phyloP scores from a whole-genome alignment of 2,888 invertebrate genomes.

The Pimpla rufipes region DNA sequence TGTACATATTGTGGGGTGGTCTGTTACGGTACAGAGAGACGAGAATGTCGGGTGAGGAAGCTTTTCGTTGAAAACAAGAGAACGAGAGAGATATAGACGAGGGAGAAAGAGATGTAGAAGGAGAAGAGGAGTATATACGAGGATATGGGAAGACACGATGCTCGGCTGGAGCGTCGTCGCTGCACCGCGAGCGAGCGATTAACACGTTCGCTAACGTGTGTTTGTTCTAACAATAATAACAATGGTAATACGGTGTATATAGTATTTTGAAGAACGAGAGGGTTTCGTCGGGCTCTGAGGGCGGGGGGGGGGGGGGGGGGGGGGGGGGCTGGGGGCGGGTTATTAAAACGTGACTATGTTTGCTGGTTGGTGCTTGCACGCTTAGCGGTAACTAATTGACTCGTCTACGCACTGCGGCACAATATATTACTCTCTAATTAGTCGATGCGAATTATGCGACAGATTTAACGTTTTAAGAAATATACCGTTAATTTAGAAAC shows the following conservation, averaged over 20 bases:
- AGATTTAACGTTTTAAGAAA: slow-evolving; percentile 7
- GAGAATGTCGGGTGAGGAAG: neutral
- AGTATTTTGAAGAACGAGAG: slow-evolving; percentile 46
- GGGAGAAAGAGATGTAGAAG: neutral
- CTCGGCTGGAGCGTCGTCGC: slow-evolving; percentile 36
- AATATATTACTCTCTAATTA: slow-evolving; percentile 74
- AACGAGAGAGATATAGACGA: neutral
- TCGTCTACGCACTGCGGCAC: slow-evolving; percentile 76
- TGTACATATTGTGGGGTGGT: slow-evolving; percentile 17
- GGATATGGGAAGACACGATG: slow-evolving; percentile 28
- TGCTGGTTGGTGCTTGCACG: slow-evolving; percentile 81
- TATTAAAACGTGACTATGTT: slow-evolving; percentile 68
- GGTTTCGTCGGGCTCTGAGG: slow-evolving; percentile 36
- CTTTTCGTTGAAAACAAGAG: slow-evolving; percentile 21
- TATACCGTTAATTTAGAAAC: slow-evolving; percentile 1
- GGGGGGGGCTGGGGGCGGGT: slow-evolving; percentile 11
- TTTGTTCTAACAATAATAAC: slow-evolving; percentile 56
- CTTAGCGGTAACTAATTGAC: slow-evolving; percentile 83
- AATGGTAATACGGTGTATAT: slow-evolving; percentile 46
- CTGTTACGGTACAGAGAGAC: neutral
- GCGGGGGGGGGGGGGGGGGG: neutral
- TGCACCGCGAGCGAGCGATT: slow-evolving; percentile 33
- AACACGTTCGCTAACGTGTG: slow-evolving; percentile 32
- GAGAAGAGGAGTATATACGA: slow-evolving; percentile 19
- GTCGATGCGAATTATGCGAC: slow-evolving; percentile 72